These are phyloP conservation scores for Amphipoea lucens DNA, from an alignment of 2,888 invertebrate genomes.

Conservation along the genomic window DNA sequence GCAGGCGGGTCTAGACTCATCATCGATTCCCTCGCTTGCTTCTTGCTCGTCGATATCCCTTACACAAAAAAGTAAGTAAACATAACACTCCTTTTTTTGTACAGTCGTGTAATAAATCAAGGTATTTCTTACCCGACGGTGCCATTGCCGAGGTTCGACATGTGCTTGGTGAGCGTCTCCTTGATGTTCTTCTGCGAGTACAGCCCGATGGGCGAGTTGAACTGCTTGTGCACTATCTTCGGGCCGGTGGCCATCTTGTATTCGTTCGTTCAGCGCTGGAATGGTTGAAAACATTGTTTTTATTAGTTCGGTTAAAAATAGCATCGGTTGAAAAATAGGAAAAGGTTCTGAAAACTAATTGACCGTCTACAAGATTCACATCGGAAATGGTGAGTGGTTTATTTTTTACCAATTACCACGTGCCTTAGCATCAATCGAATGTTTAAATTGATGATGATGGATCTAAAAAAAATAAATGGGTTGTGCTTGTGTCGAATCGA, in stretches of 20 bases:
- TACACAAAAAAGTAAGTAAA: neutral
- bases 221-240: constrained; percentile 96
- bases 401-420: neutral
- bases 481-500: neutral
- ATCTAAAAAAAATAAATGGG: too few relatives aligned
- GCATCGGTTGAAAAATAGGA: neutral
- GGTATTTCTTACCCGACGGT: constrained; percentile 92
- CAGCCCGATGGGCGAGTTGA: constrained; percentile 96
- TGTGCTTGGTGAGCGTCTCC: constrained; percentile 94
- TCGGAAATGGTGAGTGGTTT: neutral
- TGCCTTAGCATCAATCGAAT: too few relatives aligned
- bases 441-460: neutral
- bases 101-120: neutral
- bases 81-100: neutral
- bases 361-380: neutral
- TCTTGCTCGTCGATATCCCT: neutral
- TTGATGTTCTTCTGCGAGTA: constrained; percentile 95
- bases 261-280: constrained; percentile 90
- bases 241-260: constrained; percentile 93
- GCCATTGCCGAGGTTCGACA: constrained; percentile 94
- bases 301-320: neutral
- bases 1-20: too few relatives aligned
- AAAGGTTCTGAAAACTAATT: neutral
- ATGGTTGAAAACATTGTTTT: constrained; percentile 51
- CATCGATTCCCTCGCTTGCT: too few relatives aligned